These are phyloP conservation scores for Lissocephala sabroskyi DNA, from an alignment of 2,888 invertebrate species.

Conservation along the genomic window DNA sequence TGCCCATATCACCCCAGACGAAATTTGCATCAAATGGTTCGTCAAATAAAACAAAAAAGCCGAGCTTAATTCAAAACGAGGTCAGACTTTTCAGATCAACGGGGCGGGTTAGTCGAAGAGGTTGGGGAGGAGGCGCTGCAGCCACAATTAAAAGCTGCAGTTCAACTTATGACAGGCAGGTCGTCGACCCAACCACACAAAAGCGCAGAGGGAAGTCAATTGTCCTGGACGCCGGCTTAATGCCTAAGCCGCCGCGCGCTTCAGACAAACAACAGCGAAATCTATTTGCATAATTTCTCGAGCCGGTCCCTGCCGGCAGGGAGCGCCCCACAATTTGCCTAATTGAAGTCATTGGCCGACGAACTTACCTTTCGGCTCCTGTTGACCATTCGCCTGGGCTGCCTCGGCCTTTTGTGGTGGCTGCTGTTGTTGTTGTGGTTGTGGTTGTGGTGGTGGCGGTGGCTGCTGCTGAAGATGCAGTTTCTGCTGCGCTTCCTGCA, in stretches of 20 bases:
- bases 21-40: not conserved
- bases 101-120: constrained; percentile 23
- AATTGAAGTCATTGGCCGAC: constrained; percentile 22
- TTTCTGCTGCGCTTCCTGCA: constrained; percentile 31
- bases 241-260: constrained; percentile 28
- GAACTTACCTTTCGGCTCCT: constrained; percentile 57
- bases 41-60: not conserved
- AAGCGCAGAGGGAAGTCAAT: too few relatives aligned
- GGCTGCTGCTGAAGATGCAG: constrained; percentile 28
- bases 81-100: constrained; percentile 38
- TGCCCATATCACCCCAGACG: not conserved
- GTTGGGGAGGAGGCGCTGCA: not conserved
- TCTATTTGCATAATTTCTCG: constrained; percentile 45
- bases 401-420: constrained; percentile 17
- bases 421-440: constrained; percentile 20
- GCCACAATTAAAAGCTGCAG: constrained; percentile 30
- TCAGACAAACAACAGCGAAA: constrained; percentile 13
- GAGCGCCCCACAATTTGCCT: not conserved
- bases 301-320: not conserved
- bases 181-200: too few relatives aligned
- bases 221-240: too few relatives aligned
- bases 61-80: constrained; percentile 43
- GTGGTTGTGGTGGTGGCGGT: constrained; percentile 29
- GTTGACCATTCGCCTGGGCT: constrained; percentile 32
- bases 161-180: too few relatives aligned